Evolutionary conservation across 1,140 invertebrate species (phyloP).

Genomic region (Drosophila watanabei): DNA sequence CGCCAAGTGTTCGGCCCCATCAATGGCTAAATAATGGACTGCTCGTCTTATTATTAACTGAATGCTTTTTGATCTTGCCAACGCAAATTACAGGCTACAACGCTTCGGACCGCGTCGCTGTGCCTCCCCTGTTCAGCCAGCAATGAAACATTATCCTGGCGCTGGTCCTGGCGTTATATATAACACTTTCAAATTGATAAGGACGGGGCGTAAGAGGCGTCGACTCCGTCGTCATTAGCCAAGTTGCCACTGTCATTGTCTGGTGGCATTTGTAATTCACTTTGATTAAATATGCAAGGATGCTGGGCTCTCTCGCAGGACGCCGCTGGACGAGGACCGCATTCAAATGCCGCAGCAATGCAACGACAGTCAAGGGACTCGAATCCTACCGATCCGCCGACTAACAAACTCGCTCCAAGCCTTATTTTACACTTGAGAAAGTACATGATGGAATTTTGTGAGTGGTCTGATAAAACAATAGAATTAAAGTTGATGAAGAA

Average conservation of each 20-base stretch:
- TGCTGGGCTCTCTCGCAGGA: slow-evolving; percentile 27
- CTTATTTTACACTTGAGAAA: slow-evolving; percentile 12
- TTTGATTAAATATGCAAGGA: slow-evolving; percentile 79
- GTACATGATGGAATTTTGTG: neutral
- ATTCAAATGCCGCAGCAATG: slow-evolving; percentile 76
- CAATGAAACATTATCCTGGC: slow-evolving; percentile 46
- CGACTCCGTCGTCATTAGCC: slow-evolving; percentile 54
- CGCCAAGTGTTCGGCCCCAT: slow-evolving; percentile 21
- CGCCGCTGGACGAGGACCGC: slow-evolving; percentile 40
- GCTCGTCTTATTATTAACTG: slow-evolving; percentile 67
- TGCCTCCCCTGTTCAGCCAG: slow-evolving; percentile 11
- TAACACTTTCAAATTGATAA: slow-evolving; percentile 61
- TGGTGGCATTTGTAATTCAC: slow-evolving; percentile 77
- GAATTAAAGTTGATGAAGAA: neutral
- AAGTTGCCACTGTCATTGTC: slow-evolving; percentile 61
- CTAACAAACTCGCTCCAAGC: neutral
- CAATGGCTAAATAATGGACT: slow-evolving; percentile 76
- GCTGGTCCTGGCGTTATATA: slow-evolving; percentile 48
- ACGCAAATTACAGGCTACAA: slow-evolving; percentile 70
- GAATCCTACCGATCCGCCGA: slow-evolving; percentile 9
- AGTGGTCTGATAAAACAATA: too few relatives aligned
- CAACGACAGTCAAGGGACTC: slow-evolving; percentile 43
- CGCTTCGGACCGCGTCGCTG: neutral
- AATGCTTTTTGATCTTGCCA: slow-evolving; percentile 71
- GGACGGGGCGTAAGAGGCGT: slow-evolving; percentile 33